Percentiles rank a stretch among this genome's conserved stretches.
phyloP scores from a whole-genome alignment of 2,888 invertebrate genomes.

The Phyllotreta cruciferae region DNA sequence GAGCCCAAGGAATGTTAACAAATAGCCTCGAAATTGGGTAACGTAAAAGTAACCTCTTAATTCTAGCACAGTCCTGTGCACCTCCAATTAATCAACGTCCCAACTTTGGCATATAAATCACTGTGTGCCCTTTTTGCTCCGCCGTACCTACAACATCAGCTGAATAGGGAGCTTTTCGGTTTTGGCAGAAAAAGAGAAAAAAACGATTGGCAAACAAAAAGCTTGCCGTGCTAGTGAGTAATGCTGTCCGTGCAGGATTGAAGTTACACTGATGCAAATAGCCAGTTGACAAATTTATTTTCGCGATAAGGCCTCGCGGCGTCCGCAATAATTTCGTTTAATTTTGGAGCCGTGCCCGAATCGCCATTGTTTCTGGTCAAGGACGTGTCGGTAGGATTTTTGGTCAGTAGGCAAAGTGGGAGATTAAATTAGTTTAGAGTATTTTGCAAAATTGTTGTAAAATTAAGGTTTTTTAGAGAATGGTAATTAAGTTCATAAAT shows the following conservation, averaged over 20 bases:
- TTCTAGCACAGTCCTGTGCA: constrained; percentile 1
- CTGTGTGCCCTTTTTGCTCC: constrained; percentile 2
- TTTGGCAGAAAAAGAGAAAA: background rate
- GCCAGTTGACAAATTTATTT: background rate
- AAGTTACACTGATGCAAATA: background rate
- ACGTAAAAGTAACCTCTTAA: background rate
- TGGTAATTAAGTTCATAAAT: too few species aligned
- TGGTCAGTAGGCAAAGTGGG: too few species aligned
- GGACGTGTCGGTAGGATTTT: too few species aligned
- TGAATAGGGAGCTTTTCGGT: background rate
- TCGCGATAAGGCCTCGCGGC: too few species aligned
- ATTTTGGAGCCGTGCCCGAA: too few species aligned
- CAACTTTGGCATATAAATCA: constrained; percentile 22
- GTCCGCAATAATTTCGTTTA: too few species aligned
- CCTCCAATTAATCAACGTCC: constrained; percentile 13
- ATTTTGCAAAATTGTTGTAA: too few species aligned
- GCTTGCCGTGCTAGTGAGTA: too few species aligned
- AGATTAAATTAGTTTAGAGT: too few species aligned
- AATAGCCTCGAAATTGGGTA: too few species aligned
- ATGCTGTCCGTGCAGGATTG: background rate
- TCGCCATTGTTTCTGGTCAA: too few species aligned
- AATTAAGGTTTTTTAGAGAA: too few species aligned
- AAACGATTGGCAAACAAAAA: background rate
- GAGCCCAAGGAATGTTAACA: background rate
- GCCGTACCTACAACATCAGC: background rate